Evolutionary conservation across 2,797 vertebrate species (phyloP), one percentile per base, ranked within the genome.

Genomic region (Geotrypetes seraphini): DNA sequence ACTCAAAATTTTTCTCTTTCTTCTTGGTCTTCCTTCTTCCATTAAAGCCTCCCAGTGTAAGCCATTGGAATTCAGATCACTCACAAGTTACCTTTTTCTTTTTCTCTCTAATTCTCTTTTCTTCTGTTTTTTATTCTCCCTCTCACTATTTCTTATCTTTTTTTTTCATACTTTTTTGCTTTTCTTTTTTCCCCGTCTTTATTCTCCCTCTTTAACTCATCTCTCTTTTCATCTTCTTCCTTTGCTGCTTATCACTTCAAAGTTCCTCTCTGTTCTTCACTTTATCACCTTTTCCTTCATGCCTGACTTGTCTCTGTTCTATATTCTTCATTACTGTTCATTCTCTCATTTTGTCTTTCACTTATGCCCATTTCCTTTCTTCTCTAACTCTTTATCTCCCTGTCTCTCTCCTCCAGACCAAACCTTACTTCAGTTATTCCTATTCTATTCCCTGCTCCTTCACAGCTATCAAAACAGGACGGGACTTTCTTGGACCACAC

Each of bases 361-460:
- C 14, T 11, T 5, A 10, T 10, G 8, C 6, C n/a, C 16, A 22
- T 7, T 11, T 16, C 4, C 15, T 28, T 12, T 18, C 21, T n/a
- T n/a, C n/a, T n/a, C n/a, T n/a, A 29, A 30, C 36, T 40, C 32
- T 17, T 34, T 39, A 43, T 22, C 41, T 30, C 38, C 47, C 21
- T 37, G 48, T 51, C 40, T 42, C 53, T 7, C 16, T 45, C 33
- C 25, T 43, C 53, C 35, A 43, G 54, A 22, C 40, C 35, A 17
- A 26, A 23, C 16, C n/a, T n/a, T n/a, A n/a, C n/a, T n/a, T n/a
- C n/a, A n/a, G n/a, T n/a, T n/a, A n/a, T n/a, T n/a, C n/a, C n/a
- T n/a, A n/a, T n/a, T n/a, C n/a, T n/a, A n/a, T n/a, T n/a, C n/a
- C n/a, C n/a, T n/a, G n/a, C n/a, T n/a, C n/a, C n/a, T n/a, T n/a